A percentile compares a stretch with the other conserved stretches of the same genome.
These are phyloP conservation scores for Malthinus seriepunctatus DNA, from an alignment of 2,888 invertebrate genomes.

Conservation along the genomic window DNA sequence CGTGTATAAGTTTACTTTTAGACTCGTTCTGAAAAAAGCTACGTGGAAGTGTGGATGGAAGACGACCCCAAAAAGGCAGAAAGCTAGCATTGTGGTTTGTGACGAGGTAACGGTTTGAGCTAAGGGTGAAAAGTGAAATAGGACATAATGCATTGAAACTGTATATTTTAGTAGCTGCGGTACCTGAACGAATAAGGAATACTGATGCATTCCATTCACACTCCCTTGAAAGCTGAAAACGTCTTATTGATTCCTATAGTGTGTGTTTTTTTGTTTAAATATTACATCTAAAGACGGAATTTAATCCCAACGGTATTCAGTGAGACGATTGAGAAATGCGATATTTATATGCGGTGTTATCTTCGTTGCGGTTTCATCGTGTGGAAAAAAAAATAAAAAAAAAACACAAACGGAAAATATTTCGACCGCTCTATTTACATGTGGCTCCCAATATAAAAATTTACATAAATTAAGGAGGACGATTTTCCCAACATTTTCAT, in stretches of 20 bases:
- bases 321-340: constrained; percentile 39
- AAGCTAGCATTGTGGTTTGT: constrained; percentile 8
- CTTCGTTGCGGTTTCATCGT: constrained; percentile 20
- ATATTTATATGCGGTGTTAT: constrained; percentile 28
- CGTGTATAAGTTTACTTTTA: no score
- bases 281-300: constrained; percentile 49
- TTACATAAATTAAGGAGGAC: constrained; percentile 17
- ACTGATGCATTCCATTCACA: constrained; percentile 35
- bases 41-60: no score
- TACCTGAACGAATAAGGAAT: constrained; percentile 35
- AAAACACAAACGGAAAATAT: constrained; percentile 13
- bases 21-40: no score
- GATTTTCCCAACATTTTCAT: not conserved
- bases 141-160: constrained; percentile 36
- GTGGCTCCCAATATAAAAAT: constrained; percentile 14
- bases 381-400: constrained; percentile 16
- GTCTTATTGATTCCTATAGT: constrained; percentile 45
- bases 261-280: constrained; percentile 48
- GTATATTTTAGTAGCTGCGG: constrained; percentile 32
- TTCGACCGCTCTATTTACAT: constrained; percentile 15
- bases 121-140: constrained; percentile 17
- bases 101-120: constrained; percentile 12
- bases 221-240: constrained; percentile 35
- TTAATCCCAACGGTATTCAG: constrained; percentile 46
- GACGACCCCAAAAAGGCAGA: not conserved